Evolutionary conservation across 2,113 vertebrate genomes (phyloP).

Genomic region (Cynopterus brachyotis): DNA sequence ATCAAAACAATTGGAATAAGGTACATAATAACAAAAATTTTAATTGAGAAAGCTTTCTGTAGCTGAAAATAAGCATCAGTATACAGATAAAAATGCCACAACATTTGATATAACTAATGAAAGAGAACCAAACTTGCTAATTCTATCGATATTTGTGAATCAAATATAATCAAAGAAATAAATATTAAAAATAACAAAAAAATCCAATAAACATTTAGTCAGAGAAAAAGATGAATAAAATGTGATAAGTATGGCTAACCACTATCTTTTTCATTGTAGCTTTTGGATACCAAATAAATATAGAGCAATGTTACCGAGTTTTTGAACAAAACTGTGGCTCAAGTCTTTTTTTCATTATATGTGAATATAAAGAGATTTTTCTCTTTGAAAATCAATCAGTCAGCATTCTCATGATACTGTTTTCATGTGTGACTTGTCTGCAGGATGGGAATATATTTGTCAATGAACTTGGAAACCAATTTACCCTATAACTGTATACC

Average conservation of each 20-base stretch:
- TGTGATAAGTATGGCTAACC: not conserved
- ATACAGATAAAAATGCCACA: not conserved
- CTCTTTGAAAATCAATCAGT: not conserved
- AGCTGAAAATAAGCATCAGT: not conserved
- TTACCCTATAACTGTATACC: not conserved
- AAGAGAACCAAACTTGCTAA: not conserved
- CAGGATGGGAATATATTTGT: not conserved
- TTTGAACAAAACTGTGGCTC: not conserved
- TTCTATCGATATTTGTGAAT: not conserved
- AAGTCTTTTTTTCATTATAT: not conserved
- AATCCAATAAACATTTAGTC: not conserved
- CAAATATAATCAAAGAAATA: conserved; percentile 27
- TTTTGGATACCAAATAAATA: not conserved
- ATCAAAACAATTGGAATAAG: not conserved
- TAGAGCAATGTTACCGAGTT: not conserved
- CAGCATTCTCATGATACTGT: not conserved
- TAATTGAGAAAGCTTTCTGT: not conserved
- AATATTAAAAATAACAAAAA: not conserved
- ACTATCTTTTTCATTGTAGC: not conserved
- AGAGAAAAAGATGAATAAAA: not conserved
- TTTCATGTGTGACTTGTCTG: not conserved
- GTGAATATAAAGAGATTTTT: not conserved
- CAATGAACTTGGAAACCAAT: not conserved
- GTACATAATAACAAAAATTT: not conserved
- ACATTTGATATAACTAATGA: not conserved